Percentiles rank a stretch among this genome's conserved stretches.
These are phyloP conservation scores for Geotrupes spiniger DNA, from an alignment of 2,888 invertebrate genomes.

Conservation along the genomic window DNA sequence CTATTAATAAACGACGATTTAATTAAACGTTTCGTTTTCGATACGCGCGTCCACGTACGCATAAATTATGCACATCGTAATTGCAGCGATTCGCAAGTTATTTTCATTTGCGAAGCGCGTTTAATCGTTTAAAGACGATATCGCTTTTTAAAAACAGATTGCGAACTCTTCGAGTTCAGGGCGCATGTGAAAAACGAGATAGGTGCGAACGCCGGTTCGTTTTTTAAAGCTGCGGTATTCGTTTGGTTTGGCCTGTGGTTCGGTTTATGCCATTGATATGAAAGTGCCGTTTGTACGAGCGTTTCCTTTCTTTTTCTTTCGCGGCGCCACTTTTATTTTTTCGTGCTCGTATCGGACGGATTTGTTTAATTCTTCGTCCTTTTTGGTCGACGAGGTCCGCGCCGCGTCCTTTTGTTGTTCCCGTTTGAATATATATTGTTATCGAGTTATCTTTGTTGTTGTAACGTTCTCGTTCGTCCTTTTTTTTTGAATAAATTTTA, in stretches of 20 bases:
- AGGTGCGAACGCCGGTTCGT: conserved; percentile 37
- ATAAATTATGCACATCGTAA: conserved; percentile 5
- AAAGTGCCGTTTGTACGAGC: conserved; percentile 34
- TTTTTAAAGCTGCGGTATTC: conserved; percentile 47
- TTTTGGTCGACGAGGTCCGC: too few relatives aligned
- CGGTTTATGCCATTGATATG: conserved; percentile 40
- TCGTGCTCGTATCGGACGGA: conserved; percentile 2
- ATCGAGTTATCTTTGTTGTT: neutral
- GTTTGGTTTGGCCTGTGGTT: conserved; percentile 39
- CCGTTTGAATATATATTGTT: neutral
- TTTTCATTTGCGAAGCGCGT: conserved; percentile 33
- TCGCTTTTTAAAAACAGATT: conserved; percentile 41
- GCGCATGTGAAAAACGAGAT: conserved; percentile 42
- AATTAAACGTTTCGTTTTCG: too few relatives aligned
- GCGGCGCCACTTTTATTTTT: conserved; percentile 16
- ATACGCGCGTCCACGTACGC: neutral
- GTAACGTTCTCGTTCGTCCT: neutral
- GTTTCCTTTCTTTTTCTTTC: conserved; percentile 22
- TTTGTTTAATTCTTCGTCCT: conserved; percentile 4
- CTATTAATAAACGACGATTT: too few relatives aligned
- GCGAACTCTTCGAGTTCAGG: conserved; percentile 29
- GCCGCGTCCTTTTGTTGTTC: neutral
- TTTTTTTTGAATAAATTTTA: neutral
- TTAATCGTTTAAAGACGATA: conserved; percentile 44
- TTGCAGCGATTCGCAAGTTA: conserved; percentile 25